Evolutionary conservation across 2,888 invertebrate species (phyloP), one percentile per base, ranked within the genome.

Genomic region (Scrobipalpa costella): DNA sequence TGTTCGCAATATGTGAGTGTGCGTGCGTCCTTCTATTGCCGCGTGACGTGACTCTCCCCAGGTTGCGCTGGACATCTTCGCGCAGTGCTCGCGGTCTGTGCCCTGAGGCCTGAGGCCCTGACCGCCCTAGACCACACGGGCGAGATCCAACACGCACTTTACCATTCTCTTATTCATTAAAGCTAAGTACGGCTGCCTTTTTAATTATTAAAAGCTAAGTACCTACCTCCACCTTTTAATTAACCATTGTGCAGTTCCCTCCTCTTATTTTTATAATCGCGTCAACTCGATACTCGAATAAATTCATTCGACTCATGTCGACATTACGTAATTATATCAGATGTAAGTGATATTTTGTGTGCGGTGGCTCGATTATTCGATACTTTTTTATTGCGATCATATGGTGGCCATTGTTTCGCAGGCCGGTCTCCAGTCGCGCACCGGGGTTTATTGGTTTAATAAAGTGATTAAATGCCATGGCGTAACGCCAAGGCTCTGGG

Each of bases 381-480:
- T 81, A 80, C 78, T 77, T 84, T 85, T 83, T 85, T 84, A 79
- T 83, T 81, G 79, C 83, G 78, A 83, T 82, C 83, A 80, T 77
- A 80, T 79, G 78, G 75, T 73, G 69, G 70, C 83, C 80, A 86
- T 86, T 86, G 86, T 86, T 83, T 74, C 72, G 71, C 71, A 70
- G 69, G 70, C 74, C 76, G 76, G 77, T 76, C 74, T 77, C 77
- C 77, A 78, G 74, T 77, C 74, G 72, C 71, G 66, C 62, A 64
- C 68, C 71, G 68, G 70, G 72, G 73, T 83, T 85, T 85, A 86
- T 82, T 78, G 84, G 80, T 81, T 85, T 85, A 84, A 80, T 84
- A 85, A 83, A 85, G 85, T 85, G 85, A 86, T 85, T 86, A 85
- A 86, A 85, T 85, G 82, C 76, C 81, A 79, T 79, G 78, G 80